phyloP scores from a whole-genome alignment of 2,113 vertebrate species.

The Pachypanchax playfairii region DNA sequence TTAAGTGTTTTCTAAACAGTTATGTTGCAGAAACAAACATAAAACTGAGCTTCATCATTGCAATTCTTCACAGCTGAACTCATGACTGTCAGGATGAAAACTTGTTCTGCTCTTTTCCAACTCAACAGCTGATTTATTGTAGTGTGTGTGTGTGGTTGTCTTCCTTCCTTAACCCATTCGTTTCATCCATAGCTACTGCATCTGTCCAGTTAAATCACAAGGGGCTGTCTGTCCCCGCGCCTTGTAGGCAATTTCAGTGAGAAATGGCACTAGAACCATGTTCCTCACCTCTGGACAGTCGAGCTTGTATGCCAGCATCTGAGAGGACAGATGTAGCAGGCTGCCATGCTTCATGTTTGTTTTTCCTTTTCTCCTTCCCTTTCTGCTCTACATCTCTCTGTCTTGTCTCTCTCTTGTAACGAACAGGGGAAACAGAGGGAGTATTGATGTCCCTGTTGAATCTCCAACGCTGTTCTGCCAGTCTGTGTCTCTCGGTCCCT shows the following conservation, averaged over 20 bases:
- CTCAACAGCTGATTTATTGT: conserved; percentile 57
- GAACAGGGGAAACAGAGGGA: conserved; percentile 69
- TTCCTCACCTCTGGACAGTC: conserved; percentile 53
- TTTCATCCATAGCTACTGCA: conserved; percentile 30
- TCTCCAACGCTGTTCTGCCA: conserved; percentile 61
- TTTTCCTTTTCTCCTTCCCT: conserved; percentile 3
- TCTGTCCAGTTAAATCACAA: conserved; percentile 46
- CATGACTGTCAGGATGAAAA: conserved; percentile 31
- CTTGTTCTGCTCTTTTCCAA: conserved; percentile 40
- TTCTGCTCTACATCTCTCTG: conserved; percentile 16
- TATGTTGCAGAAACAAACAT: background rate
- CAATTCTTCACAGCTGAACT: conserved; percentile 1
- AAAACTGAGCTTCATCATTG: background rate
- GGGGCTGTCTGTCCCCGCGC: conserved; percentile 29
- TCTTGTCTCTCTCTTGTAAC: conserved; percentile 46
- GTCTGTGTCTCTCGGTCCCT: conserved; percentile 69
- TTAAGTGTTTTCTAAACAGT: background rate
- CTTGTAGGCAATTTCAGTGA: conserved; percentile 42
- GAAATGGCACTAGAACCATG: conserved; percentile 28
- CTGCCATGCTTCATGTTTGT: conserved; percentile 56
- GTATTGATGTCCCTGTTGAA: conserved; percentile 72
- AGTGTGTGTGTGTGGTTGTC: background rate
- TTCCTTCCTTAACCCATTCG: conserved; percentile 17
- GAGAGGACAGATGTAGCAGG: conserved; percentile 46
- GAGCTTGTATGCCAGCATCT: conserved; percentile 36